These are phyloP conservation scores for Stegophylla sp. DNA, from an alignment of 2,888 invertebrate species.

Conservation along the genomic window DNA sequence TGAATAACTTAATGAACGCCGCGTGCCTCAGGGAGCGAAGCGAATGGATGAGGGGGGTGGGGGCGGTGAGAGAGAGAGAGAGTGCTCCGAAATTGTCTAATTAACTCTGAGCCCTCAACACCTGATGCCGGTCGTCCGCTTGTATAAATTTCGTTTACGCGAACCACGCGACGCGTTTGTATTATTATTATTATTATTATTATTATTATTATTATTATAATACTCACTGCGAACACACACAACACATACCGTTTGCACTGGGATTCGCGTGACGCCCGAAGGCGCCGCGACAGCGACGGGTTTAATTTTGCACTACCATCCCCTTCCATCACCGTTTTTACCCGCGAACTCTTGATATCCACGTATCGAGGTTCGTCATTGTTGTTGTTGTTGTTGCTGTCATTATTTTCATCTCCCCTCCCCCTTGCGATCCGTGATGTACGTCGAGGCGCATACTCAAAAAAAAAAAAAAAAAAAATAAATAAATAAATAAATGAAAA, in stretches of 20 bases:
- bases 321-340: too few species aligned
- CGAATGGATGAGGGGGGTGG: too few species aligned
- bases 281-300: background rate
- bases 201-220: too few species aligned
- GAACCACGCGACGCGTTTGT: background rate
- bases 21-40: background rate
- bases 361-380: too few species aligned
- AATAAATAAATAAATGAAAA: too few species aligned
- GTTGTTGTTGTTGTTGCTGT: background rate
- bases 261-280: too few species aligned
- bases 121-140: constrained; percentile 40
- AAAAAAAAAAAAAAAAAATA: too few species aligned
- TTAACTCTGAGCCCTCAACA: constrained; percentile 42
- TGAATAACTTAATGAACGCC: constrained; percentile 45
- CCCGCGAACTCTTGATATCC: too few species aligned
- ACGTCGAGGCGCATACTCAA: too few species aligned
- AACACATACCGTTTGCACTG: background rate
- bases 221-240: background rate
- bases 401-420: background rate
- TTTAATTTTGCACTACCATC: background rate
- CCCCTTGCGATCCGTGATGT: too few species aligned
- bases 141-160: constrained; percentile 29
- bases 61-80: too few species aligned
- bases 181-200: background rate
- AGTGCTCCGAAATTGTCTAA: constrained; percentile 28